Evolutionary conservation across 2,888 invertebrate genomes (phyloP).

Genomic region (Endomychus coccineus): DNA sequence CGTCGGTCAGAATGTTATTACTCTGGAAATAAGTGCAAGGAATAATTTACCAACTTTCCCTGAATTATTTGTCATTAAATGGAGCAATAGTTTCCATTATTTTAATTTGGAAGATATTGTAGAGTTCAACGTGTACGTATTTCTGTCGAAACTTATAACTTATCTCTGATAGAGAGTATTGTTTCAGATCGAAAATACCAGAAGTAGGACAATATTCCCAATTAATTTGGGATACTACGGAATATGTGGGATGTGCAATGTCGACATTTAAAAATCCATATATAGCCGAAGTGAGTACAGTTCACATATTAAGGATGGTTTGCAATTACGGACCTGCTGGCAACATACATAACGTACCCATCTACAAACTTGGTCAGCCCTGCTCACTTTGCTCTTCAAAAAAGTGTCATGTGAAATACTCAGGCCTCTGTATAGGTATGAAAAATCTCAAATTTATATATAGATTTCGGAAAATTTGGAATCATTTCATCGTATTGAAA

Average conservation of each 20-base stretch:
- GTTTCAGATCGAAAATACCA: neutral
- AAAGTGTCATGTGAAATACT: conserved; percentile 7
- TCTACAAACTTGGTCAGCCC: conserved; percentile 14
- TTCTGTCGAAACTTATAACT: neutral
- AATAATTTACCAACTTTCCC: neutral
- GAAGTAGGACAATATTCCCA: conserved; percentile 6
- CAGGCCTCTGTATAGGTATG: conserved; percentile 6
- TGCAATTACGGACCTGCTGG: conserved; percentile 15
- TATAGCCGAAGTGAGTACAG: neutral
- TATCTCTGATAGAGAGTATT: neutral
- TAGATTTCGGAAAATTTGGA: too few relatives aligned
- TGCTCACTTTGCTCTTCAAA: conserved; percentile 11
- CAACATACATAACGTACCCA: conserved; percentile 6
- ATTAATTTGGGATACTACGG: conserved; percentile 10
- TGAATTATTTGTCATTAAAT: conserved; percentile 9
- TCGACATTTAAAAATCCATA: conserved; percentile 5
- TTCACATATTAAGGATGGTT: conserved; percentile 2
- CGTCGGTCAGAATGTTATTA: conserved; percentile 9
- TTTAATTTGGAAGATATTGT: conserved; percentile 8
- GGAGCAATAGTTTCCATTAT: conserved; percentile 9
- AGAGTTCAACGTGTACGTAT: conserved; percentile 6
- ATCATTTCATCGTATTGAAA: too few relatives aligned
- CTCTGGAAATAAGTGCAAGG: neutral
- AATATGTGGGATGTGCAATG: conserved; percentile 10
- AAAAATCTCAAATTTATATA: too few relatives aligned